Evolutionary conservation across 1,140 invertebrate genomes (phyloP).

Genomic region (Calycopis cecrops): DNA sequence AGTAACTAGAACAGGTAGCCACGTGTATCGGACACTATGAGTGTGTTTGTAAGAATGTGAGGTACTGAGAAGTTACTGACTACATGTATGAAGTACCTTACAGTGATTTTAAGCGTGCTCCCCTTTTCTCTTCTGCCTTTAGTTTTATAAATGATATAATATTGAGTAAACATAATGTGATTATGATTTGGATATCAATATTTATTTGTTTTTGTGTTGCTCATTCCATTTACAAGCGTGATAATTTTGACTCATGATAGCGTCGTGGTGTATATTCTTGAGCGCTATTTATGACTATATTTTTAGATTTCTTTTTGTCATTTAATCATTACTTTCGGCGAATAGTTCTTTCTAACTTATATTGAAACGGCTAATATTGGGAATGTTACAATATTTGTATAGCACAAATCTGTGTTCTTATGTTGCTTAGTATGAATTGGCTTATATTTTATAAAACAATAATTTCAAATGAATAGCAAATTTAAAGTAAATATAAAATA

Average conservation of each 20-base stretch:
- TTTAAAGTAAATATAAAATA: no score
- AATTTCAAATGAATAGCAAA: no score
- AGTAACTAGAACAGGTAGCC: no score
- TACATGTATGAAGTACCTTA: neutral
- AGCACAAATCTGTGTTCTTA: slow-evolving; percentile 3
- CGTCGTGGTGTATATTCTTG: slow-evolving; percentile 43
- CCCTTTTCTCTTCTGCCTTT: neutral
- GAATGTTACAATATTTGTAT: neutral
- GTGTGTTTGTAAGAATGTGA: no score
- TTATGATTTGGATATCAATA: slow-evolving; percentile 15
- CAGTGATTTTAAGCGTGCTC: neutral
- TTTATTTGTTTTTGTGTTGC: slow-evolving; percentile 47
- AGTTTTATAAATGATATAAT: slow-evolving; percentile 1
- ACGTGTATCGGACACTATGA: no score
- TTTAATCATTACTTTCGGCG: slow-evolving; percentile 3
- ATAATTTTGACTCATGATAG: slow-evolving; percentile 41
- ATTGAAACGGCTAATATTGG: neutral
- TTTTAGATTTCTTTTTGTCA: slow-evolving; percentile 8
- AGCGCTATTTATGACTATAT: slow-evolving; percentile 26
- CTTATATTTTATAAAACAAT: slow-evolving; percentile 4
- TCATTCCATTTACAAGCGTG: slow-evolving; percentile 59
- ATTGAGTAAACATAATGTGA: slow-evolving; percentile 11
- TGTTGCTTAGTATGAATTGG: neutral
- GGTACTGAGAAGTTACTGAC: no score
- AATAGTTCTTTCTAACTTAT: neutral